Evolutionary conservation across 2,113 vertebrate species (phyloP), one percentile per base, ranked within the genome.

Genomic region (Oxyura jamaicensis): DNA sequence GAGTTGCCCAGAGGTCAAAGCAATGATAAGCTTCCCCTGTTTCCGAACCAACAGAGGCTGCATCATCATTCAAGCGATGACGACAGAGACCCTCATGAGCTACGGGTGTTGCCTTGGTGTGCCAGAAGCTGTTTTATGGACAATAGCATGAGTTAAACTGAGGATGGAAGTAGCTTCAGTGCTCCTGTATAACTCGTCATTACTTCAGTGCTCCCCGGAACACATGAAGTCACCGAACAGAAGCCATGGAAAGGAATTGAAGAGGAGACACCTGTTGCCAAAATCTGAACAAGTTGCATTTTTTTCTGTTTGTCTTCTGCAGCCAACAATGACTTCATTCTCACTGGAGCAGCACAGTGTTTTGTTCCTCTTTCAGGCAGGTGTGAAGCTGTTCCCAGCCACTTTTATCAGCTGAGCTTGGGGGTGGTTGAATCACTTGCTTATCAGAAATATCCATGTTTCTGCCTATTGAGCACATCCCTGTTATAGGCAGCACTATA

Each of bases 401-500:
- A 33, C 16, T 82, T 46, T 6, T 75, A 60, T 86, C 19, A 75
- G 31, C 41, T 62, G 52, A 82, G 21, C 12, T 53, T 63, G 50
- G 50, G 29, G 11, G 8, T 63, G 18, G 31, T 76, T 46, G 77
- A 53, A 74, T 72, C 0, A 63, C n/a, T 90, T 80, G 3, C 50
- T 62, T 22, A 44, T 63, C 42, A 90, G 33, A 91, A 33, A 29
- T 25, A 44, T 58, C 26, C 31, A 28, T 11, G 79, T 83, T 76
- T 82, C 62, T 93, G 28, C 36, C 55, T 80, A 56, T 1, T 50
- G 52, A 72, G 46, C 71, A 50, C 4, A 53, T 8, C 55, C 17
- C 7, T 87, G 7, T 46, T 79, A 83, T 0, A 1, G 48, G 33
- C 4, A 1, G 0, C 6, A 17, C 63, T 53, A 52, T 19, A 63